Evolutionary conservation across 2,797 vertebrate genomes (phyloP), one percentile per base, ranked within the genome.

Genomic region (Tenualosa ilisha): DNA sequence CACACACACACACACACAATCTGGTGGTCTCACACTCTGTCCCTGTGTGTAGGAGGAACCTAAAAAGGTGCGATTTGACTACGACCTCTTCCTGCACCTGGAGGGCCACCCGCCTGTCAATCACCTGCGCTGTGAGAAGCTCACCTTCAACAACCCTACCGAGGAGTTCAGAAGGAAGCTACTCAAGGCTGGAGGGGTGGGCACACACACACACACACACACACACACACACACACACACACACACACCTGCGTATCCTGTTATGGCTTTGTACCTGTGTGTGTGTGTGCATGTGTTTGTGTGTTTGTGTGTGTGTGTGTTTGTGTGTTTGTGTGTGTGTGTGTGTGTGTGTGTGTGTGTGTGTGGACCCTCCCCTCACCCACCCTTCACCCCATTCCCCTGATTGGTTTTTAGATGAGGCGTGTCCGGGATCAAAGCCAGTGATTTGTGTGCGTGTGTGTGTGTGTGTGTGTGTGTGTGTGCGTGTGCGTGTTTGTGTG

Each of bases 51-150:
- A 99, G 98, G 98, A 99, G 96, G 98, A 99, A 94, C 98, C 98
- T 88, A 99, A 98, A 96, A 99, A 99, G 95, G 98, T 99, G 90
- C 97, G 98, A 85, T 99, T 99, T 91, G 98, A 99, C 93, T 99
- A 99, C 96, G 98, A 99, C 95, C 94, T 99, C 89, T 99, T 99
- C 93, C 96, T 99, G 89, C 98, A 99, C 94, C 95, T 99, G 94
- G 98, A 99, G 90, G 98, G 98, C 90, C 98, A 99, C 92, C 98
- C 98, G 59, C 98, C 98, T 88, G 98, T 99, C 94, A 99, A 99
- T 93, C 98, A 99, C 89, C 97, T 99, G 86, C 98, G 98, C 93
- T 99, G 98, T 88, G 98, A 99, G 95, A 99, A 99, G 91, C 97
- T 99, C 87, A 99, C 98, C 87, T 99, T 99, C 95, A 99, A 99